A percentile compares a stretch with the other conserved stretches of the same genome.
Conservation (phyloP, 1,140 invertebrate genomes). For the Eupristina koningsbergeri region DNA sequence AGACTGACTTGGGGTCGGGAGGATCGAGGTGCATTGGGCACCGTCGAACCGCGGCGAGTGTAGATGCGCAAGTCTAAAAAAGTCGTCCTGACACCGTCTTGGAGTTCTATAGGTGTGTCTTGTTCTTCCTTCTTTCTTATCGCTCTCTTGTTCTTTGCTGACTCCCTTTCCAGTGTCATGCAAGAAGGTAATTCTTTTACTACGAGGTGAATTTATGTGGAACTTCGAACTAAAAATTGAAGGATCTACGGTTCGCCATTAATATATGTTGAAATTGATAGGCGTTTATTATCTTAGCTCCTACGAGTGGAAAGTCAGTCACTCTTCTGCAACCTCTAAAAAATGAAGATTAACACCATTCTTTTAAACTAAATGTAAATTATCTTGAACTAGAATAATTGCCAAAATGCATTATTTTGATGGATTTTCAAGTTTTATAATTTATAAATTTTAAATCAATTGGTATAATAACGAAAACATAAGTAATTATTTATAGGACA, state of each 20-base stretch:
- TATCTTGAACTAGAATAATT: neutral
- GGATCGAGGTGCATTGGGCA: conserved; percentile 1
- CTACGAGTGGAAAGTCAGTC: neutral
- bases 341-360: neutral
- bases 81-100: conserved; percentile 36
- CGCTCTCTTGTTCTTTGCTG: neutral
- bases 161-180: neutral
- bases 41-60: conserved; percentile 8
- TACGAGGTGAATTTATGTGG: neutral
- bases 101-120: neutral
- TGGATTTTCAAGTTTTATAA: neutral
- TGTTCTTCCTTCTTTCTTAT: neutral
- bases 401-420: neutral
- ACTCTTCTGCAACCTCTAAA: neutral
- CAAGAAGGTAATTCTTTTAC: conserved; percentile 4
- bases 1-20: conserved; percentile 18
- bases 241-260: neutral
- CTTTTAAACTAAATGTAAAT: neutral
- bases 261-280: neutral
- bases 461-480: too few relatives aligned
- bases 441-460: too few relatives aligned
- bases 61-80: conserved; percentile 24
- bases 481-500: too few relatives aligned
- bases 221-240: neutral
- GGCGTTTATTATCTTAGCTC: neutral